A percentile compares a stretch with the other conserved stretches of the same genome.
These are phyloP conservation scores for Disparrhopalites patrizii DNA, from an alignment of 2,888 invertebrate genomes.

Conservation along the genomic window DNA sequence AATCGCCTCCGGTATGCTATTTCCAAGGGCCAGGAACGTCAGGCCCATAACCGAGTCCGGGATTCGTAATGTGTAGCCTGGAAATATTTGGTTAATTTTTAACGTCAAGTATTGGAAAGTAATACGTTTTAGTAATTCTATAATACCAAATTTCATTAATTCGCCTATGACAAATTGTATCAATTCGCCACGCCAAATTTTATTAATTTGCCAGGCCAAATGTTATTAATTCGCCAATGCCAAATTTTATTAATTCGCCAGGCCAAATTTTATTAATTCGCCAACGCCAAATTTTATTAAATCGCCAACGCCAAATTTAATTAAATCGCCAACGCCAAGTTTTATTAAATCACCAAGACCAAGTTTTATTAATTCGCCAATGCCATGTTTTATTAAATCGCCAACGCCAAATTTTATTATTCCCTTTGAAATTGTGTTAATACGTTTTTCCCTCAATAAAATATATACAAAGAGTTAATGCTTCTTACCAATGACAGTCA, in stretches of 20 bases:
- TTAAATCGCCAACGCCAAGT: neutral
- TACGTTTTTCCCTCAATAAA: neutral
- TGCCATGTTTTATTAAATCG: too few species aligned
- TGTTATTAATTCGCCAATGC: neutral
- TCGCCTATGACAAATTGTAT: neutral
- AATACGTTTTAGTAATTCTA: neutral
- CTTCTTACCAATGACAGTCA: slow-evolving; percentile 68
- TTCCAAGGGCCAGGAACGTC: slow-evolving; percentile 88
- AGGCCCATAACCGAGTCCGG: slow-evolving; percentile 94
- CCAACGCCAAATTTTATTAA: neutral
- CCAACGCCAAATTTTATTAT: too few species aligned
- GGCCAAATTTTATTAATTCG: too few species aligned
- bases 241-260: neutral
- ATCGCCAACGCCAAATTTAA: neutral
- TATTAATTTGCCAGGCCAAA: too few species aligned
- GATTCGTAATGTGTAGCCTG: slow-evolving; percentile 81
- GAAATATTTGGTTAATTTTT: too few species aligned
- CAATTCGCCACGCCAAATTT: neutral
- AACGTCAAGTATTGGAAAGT: slow-evolving; percentile 38
- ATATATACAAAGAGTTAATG: neutral
- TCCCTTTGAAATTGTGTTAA: too few species aligned
- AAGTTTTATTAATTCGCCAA: neutral
- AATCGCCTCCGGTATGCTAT: slow-evolving; percentile 89
- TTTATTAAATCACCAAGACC: neutral
- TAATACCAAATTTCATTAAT: neutral